These are phyloP conservation scores for Hyla sarda DNA, from an alignment of 2,113 vertebrate genomes.

Conservation along the genomic window DNA sequence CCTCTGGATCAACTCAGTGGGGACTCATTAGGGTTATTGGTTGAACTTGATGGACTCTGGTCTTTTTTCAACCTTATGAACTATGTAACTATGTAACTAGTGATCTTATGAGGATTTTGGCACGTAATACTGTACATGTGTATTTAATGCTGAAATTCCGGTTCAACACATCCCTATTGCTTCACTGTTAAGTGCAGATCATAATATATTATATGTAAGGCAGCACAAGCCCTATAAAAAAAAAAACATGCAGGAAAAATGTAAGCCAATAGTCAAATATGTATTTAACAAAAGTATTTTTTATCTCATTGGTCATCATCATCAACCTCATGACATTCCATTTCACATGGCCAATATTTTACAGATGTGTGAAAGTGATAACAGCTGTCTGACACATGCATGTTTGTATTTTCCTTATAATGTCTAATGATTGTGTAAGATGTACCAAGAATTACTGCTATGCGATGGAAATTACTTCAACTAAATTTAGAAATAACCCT, in stretches of 20 bases:
- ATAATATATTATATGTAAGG: constrained; percentile 35
- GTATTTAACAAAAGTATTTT: constrained; percentile 1
- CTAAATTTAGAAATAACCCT: neutral
- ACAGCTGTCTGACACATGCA: constrained; percentile 21
- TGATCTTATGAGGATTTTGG: neutral
- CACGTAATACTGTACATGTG: neutral
- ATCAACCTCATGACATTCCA: constrained; percentile 29
- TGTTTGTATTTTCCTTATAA: constrained; percentile 20
- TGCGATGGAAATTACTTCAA: neutral
- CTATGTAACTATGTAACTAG: too few species aligned
- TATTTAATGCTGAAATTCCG: constrained; percentile 3
- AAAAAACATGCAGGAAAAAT: constrained; percentile 29
- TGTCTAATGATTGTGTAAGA: constrained; percentile 14
- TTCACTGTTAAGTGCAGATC: constrained; percentile 15
- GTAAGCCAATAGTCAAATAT: constrained; percentile 33
- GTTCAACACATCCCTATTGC: neutral
- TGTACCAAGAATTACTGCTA: neutral
- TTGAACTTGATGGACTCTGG: too few species aligned
- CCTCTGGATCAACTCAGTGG: too few species aligned
- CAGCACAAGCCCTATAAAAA: constrained; percentile 14
- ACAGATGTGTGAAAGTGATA: constrained; percentile 40
- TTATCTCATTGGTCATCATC: neutral
- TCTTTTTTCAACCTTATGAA: too few species aligned
- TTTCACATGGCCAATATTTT: constrained; percentile 26
- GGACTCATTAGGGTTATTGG: too few species aligned